phyloP scores from a whole-genome alignment of 2,888 invertebrate genomes.

The Athrips mouffetella region DNA sequence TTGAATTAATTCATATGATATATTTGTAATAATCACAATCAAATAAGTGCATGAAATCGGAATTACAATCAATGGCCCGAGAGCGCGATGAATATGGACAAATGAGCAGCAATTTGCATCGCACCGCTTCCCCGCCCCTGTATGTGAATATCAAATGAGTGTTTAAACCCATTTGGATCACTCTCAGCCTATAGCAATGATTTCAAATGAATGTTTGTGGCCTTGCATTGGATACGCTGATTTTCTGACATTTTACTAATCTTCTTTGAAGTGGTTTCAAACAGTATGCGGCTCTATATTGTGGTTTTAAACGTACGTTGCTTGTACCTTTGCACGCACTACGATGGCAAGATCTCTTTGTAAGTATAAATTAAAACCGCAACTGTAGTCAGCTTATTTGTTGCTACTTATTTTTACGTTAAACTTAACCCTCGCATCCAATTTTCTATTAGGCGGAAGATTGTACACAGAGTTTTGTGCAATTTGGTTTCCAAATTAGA shows the following conservation, averaged over 20 bases:
- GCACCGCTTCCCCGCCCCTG: conserved; percentile 43
- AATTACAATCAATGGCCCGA: neutral
- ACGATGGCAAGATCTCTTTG: neutral
- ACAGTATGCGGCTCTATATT: neutral
- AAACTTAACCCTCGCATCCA: conserved; percentile 50
- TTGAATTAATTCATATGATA: too few relatives aligned
- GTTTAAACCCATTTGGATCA: conserved; percentile 71
- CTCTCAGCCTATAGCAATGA: conserved; percentile 62
- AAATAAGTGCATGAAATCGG: neutral
- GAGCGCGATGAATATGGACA: conserved; percentile 55
- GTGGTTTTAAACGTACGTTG: too few relatives aligned
- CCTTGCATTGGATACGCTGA: conserved; percentile 29
- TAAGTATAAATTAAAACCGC: neutral
- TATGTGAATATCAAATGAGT: conserved; percentile 74
- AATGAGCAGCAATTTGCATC: conserved; percentile 66
- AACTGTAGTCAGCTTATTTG: neutral
- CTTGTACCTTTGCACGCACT: neutral
- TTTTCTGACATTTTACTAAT: neutral
- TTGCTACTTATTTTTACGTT: too few relatives aligned
- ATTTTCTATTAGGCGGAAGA: conserved; percentile 28
- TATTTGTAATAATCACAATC: too few relatives aligned
- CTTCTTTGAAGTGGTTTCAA: conserved; percentile 4
- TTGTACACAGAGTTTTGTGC: neutral
- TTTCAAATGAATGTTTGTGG: conserved; percentile 64
- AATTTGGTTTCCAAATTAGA: neutral